These are phyloP conservation scores for Rhynchomys soricoides DNA, from an alignment of 2,113 vertebrate genomes.

Conservation along the genomic window DNA sequence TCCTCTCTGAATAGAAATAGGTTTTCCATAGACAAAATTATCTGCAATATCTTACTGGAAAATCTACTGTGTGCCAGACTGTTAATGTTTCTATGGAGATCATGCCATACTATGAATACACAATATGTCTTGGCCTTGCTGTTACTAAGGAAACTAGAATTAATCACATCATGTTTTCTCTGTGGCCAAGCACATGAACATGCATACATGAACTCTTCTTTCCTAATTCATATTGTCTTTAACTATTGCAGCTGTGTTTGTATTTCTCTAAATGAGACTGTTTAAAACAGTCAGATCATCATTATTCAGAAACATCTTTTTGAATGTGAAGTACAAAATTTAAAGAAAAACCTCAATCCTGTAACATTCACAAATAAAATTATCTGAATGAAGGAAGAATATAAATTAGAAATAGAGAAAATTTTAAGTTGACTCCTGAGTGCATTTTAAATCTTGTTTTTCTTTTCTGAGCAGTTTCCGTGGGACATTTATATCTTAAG, in stretches of 20 bases:
- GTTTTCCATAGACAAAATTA: conserved; percentile 22
- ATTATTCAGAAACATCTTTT: background rate
- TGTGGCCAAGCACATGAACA: background rate
- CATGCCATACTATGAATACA: background rate
- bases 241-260: background rate
- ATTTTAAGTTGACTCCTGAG: background rate
- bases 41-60: conserved; percentile 42
- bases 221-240: background rate
- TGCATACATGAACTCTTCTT: background rate
- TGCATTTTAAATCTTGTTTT: background rate
- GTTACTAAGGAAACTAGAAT: conserved; percentile 64
- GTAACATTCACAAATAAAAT: background rate
- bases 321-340: background rate
- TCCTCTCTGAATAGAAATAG: conserved; percentile 47
- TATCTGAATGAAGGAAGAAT: background rate
- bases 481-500: background rate
- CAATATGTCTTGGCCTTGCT: background rate
- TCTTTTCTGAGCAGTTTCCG: background rate
- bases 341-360: background rate
- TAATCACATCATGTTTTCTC: conserved; percentile 17
- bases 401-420: background rate
- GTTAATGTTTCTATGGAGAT: conserved; percentile 29
- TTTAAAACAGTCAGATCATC: conserved; percentile 1
- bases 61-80: background rate
- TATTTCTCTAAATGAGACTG: background rate